Conservation (phyloP, 2,888 invertebrate species). For the Argyra leucocephala region DNA sequence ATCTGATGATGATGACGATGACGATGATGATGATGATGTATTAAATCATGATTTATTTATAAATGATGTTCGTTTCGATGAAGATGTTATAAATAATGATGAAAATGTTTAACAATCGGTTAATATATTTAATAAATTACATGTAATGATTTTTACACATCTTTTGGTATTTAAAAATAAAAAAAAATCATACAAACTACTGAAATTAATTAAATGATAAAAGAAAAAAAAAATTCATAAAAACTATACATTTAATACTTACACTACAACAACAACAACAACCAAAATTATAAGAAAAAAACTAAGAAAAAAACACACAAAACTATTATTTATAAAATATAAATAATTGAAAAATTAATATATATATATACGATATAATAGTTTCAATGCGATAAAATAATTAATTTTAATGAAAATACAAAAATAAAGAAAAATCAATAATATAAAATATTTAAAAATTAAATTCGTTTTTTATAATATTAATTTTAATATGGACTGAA, state of each 20-base stretch:
- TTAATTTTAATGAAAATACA: too few relatives aligned
- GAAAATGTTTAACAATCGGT: conserved; percentile 39
- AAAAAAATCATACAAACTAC: neutral
- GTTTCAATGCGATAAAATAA: neutral
- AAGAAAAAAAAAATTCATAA: conserved; percentile 17
- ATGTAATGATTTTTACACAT: conserved; percentile 7
- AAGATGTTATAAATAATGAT: conserved; percentile 38
- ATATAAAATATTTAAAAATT: too few relatives aligned
- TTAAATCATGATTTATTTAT: conserved; percentile 35
- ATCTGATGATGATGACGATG: conserved; percentile 30
- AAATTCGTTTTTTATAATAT: too few relatives aligned
- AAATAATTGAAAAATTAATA: conserved; percentile 1
- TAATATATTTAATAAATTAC: conserved; percentile 2
- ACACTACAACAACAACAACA: conserved; percentile 14
- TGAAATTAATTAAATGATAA: conserved; percentile 13
- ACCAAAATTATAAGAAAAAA: conserved; percentile 18
- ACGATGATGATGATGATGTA: conserved; percentile 36
- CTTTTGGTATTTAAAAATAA: conserved; percentile 6
- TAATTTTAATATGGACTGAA: too few relatives aligned
- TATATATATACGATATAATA: neutral
- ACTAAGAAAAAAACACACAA: conserved; percentile 20
- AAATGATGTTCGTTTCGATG: conserved; percentile 36
- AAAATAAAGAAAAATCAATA: too few relatives aligned
- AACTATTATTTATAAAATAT: conserved; percentile 23
- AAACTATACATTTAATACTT: conserved; percentile 4